Base-by-base conservation (phyloP, 2,888 invertebrate genomes). In the Belgica antarctica region DNA sequence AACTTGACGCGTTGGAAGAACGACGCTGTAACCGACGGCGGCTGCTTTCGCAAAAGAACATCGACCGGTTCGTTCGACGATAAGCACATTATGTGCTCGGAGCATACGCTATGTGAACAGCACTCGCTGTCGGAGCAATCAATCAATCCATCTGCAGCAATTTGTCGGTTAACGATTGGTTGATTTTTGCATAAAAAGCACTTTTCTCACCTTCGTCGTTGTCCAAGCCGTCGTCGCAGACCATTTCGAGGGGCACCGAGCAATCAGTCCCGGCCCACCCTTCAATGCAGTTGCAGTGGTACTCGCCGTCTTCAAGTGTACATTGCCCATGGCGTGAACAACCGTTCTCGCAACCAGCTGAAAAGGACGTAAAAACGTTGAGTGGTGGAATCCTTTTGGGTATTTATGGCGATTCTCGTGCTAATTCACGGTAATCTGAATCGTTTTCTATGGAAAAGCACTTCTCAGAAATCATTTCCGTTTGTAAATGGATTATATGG, bases 111-210 rank as follows among this genome's bases (percentile, higher is more conserved):
- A 77, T 90, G 89, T 74, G 89, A 89, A 81, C 99, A 99, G 82
- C 99, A 99, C 82, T 98, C 98, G 78, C 96, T 95, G 83, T 99
- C 99, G 73, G 95, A 93, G 83, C 99, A 99, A 85, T 99, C 99
- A 75, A 89, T 87, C 87, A 98, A 90, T 74, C 97, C 97, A 85
- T 99, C 99, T 98, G 68, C 31, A 36, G 46, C 24, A 28, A 19
- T 27, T 47, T 65, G 27, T n/a, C 27, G 52, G 22, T 52, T 52
- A 52, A 52, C 12, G 12, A 5, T 12, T 8, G 22, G 12, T 52
- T 52, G 3, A 52, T 22, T 52, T 52, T 52, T 12, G 17, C 3
- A 7, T 22, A 17, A 52, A 22, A 17, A 52, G 12, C 22, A 12
- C n/a, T n/a, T n/a, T 19, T 34, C 22, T 68, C 84, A 98, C 98